These are phyloP conservation scores for Triplophysa rosa DNA, from an alignment of 2,113 vertebrate genomes.

Conservation along the genomic window DNA sequence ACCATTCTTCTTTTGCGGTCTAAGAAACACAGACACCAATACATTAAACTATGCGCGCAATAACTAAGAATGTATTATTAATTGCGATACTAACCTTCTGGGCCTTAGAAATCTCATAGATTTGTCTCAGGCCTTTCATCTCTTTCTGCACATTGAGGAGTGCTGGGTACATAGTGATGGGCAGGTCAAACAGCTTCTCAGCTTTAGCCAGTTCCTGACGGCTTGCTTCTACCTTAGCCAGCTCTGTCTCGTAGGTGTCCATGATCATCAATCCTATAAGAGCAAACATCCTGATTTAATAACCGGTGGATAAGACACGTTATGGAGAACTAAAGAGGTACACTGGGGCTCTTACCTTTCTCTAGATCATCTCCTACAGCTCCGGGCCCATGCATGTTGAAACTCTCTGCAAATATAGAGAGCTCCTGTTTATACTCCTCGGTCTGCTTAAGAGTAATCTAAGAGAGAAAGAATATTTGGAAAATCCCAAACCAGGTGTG, in stretches of 20 bases:
- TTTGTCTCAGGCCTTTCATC: conserved; percentile 76
- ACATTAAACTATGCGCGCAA: background rate
- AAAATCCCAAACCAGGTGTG: background rate
- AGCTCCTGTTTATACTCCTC: conserved; percentile 74
- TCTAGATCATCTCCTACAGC: conserved; percentile 88
- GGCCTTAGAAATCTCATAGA: conserved; percentile 82
- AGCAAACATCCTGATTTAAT: background rate
- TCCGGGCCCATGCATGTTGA: conserved; percentile 82
- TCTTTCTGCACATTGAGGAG: conserved; percentile 82
- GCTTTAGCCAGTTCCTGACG: conserved; percentile 79
- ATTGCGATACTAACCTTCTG: conserved; percentile 74
- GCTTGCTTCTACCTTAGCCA: conserved; percentile 73
- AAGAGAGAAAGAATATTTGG: background rate
- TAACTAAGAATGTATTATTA: background rate
- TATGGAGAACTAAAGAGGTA: background rate
- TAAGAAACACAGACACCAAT: conserved; percentile 55
- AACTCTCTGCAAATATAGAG: conserved; percentile 78
- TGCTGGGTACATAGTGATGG: conserved; percentile 79
- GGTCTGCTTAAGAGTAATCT: conserved; percentile 83
- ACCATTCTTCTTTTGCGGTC: conserved; percentile 89
- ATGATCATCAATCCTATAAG: conserved; percentile 80
- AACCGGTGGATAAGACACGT: background rate
- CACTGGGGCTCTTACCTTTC: conserved; percentile 73
- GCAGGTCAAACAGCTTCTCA: conserved; percentile 88
- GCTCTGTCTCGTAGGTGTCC: conserved; percentile 75